phyloP scores from a whole-genome alignment of 2,113 vertebrate species.

The Hypanus sabinus region DNA sequence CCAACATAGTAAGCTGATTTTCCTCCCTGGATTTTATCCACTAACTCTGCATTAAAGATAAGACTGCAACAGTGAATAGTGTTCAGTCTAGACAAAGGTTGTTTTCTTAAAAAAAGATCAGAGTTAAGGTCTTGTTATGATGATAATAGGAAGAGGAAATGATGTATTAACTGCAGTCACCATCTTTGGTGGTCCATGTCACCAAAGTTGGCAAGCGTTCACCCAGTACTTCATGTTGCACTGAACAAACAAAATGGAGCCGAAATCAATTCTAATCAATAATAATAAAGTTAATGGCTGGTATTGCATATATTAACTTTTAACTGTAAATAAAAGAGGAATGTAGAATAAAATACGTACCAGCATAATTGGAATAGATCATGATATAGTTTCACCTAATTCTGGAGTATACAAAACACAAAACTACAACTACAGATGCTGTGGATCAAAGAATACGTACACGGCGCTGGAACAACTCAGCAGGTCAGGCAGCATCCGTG shows the following conservation, averaged over 20 bases:
- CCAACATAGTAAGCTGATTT: constrained; percentile 77
- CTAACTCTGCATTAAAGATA: constrained; percentile 67
- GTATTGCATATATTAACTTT: neutral
- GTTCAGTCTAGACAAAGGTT: constrained; percentile 75
- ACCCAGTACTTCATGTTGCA: neutral
- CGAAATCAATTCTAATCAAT: constrained; percentile 13
- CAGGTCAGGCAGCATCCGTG: too few species aligned
- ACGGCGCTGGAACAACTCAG: too few species aligned
- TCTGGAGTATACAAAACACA: neutral
- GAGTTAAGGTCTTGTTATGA: constrained; percentile 64
- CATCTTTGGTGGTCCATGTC: constrained; percentile 56
- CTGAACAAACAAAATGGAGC: neutral
- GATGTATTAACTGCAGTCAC: constrained; percentile 67
- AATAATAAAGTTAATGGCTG: neutral
- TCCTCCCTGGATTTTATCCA: constrained; percentile 68
- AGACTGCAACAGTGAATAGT: constrained; percentile 61
- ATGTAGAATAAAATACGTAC: too few species aligned
- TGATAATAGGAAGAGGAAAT: constrained; percentile 77
- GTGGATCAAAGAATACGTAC: too few species aligned
- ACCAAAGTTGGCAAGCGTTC: neutral
- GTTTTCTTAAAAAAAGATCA: constrained; percentile 76
- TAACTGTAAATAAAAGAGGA: neutral
- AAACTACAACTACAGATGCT: too few species aligned
- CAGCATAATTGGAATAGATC: neutral
- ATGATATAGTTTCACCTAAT: neutral